phyloP scores from a whole-genome alignment of 2,797 vertebrate genomes.

The Falco concolor region DNA sequence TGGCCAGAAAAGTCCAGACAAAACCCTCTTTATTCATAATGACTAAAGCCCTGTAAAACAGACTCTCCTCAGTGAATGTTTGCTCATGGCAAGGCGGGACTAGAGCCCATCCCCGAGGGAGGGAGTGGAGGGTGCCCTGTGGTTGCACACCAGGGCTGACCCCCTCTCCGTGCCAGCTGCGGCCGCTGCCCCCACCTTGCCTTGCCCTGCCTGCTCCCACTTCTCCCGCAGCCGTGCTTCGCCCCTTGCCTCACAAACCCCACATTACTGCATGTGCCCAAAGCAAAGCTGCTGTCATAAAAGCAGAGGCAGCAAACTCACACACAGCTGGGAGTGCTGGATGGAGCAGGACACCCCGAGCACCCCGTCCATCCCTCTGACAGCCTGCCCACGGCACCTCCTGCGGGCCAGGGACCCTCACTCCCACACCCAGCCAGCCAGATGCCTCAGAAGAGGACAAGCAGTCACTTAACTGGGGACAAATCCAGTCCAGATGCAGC shows the following conservation, averaged over 20 bases:
- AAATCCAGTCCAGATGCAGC: background rate
- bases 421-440: background rate
- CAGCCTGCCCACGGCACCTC: background rate
- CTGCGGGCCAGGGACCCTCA: background rate
- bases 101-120: fast-evolving
- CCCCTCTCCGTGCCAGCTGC: fast-evolving
- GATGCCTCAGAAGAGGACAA: background rate
- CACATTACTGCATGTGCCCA: fast-evolving
- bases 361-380: too few species aligned
- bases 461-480: too few species aligned
- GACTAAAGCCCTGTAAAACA: background rate
- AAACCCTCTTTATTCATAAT: background rate
- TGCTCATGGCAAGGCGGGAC: background rate
- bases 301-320: background rate
- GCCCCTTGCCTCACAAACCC: background rate
- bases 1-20: background rate
- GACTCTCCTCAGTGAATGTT: background rate
- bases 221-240: fast-evolving
- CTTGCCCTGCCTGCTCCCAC: background rate
- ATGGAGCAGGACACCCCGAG: background rate
- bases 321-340: too few species aligned
- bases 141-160: background rate
- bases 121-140: background rate
- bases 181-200: background rate
- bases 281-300: background rate